Evolutionary conservation across 2,797 vertebrate genomes (phyloP).

Genomic region (Mormyrus proboscirostris): DNA sequence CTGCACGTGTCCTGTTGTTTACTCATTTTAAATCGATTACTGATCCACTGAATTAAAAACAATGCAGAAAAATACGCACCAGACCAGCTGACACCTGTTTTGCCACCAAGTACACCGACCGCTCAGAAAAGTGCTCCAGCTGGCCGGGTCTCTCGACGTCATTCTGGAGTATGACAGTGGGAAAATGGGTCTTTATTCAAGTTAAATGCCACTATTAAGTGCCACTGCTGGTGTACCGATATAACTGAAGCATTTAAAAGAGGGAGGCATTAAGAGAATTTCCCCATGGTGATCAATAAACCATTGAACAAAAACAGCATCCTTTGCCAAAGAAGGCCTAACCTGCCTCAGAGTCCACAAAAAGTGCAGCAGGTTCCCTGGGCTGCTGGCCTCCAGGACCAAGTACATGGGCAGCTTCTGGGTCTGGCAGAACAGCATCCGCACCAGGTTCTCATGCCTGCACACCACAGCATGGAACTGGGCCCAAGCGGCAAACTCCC

Average conservation of each 20-base stretch:
- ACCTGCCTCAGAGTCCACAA: conserved; percentile 55
- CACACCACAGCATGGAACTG: conserved; percentile 50
- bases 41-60: not conserved
- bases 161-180: conserved; percentile 22
- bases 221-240: not conserved
- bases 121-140: conserved; percentile 47
- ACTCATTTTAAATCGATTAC: not conserved
- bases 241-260: not conserved
- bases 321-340: conserved; percentile 17
- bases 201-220: not conserved
- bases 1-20: not conserved
- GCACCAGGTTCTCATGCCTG: conserved; percentile 53
- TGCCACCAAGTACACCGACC: conserved; percentile 52
- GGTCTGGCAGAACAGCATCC: conserved; percentile 56
- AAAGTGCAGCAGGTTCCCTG: conserved; percentile 57
- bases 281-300: not conserved
- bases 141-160: conserved; percentile 22
- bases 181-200: not conserved
- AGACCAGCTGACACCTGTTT: conserved; percentile 58
- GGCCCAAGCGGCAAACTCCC: conserved; percentile 48
- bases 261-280: not conserved
- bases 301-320: not conserved
- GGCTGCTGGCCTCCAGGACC: conserved; percentile 46
- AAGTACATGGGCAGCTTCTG: conserved; percentile 46
- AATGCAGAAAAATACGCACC: conserved; percentile 39